Evolutionary conservation across 2,797 vertebrate species (phyloP), one percentile per base, ranked within the genome.

Genomic region (Arrhamphus sclerolepis): DNA sequence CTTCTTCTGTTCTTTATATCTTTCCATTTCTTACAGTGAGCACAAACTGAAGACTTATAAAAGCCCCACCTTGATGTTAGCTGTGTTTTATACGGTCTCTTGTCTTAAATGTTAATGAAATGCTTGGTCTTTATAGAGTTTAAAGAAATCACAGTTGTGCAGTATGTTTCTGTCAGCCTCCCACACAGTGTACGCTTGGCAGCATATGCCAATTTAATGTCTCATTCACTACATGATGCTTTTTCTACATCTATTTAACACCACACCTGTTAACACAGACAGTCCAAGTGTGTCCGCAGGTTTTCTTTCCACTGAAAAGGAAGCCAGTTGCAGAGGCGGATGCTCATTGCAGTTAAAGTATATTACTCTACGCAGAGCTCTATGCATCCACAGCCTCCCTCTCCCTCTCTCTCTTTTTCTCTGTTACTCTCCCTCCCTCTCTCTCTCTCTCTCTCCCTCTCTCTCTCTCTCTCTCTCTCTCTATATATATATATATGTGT

Each of bases 391-490:
- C 67, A 24, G 7, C 21, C 41, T 46, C 76, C 16, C 60, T 54
- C 75, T 20, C 66, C 18, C 66, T 19, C 62, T 43, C 66, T 58
- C 63, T 46, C 68, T 58, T 66, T 11, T 56, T 28, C 63, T 48
- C 62, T 60, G 75, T 46, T 78, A 19, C 72, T 59, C 70, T 41
- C 56, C 22, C 66, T 39, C 66, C 74, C 70, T 63, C 78, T 58
- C 77, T 74, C 64, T 84, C 76, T 71, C 75, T 57, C 68, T 80
- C 81, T 83, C 81, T 66, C 70, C n/a, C n/a, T n/a, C n/a, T n/a
- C n/a, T n/a, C n/a, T n/a, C n/a, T n/a, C n/a, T n/a, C n/a, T n/a
- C n/a, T n/a, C n/a, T n/a, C n/a, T n/a, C n/a, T n/a, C n/a, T n/a
- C n/a, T n/a, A n/a, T n/a, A n/a, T n/a, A n/a, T n/a, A n/a, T n/a